phyloP scores from a whole-genome alignment of 2,113 vertebrate genomes.

The Ailuropoda melanoleuca region DNA sequence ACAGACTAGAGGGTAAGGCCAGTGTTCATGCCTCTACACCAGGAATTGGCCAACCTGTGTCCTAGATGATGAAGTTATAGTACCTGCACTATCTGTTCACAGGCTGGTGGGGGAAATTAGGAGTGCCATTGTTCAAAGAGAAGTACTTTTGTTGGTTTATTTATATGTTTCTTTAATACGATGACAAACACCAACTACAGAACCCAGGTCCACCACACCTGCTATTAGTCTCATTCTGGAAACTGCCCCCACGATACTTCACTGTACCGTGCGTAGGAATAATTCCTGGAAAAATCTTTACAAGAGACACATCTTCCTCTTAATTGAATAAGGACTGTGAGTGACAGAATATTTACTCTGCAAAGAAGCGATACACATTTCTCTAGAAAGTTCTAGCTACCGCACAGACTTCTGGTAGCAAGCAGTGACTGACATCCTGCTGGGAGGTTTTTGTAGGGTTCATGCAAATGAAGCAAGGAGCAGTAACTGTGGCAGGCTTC shows the following conservation, averaged over 20 bases:
- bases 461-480: conserved; percentile 74
- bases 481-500: conserved; percentile 74
- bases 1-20: background rate
- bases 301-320: conserved; percentile 42
- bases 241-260: conserved; percentile 1
- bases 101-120: background rate
- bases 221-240: background rate
- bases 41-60: background rate
- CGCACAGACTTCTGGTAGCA: conserved; percentile 65
- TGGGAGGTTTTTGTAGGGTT: conserved; percentile 69
- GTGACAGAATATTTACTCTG: conserved; percentile 74
- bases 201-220: background rate
- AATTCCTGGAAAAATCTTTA: conserved; percentile 44
- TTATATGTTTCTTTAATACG: background rate
- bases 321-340: conserved; percentile 37
- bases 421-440: conserved; percentile 75
- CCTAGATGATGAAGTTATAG: background rate
- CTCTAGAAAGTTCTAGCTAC: conserved; percentile 52
- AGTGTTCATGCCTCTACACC: background rate
- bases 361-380: conserved; percentile 61
- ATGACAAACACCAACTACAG: background rate
- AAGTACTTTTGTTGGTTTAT: background rate
- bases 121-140: background rate
- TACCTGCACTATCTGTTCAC: background rate
- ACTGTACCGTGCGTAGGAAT: conserved; percentile 30